A percentile compares a stretch with the other conserved stretches of the same genome.
Conservation (phyloP, 1,140 invertebrate species). For the Drosophila pectinifera region DNA sequence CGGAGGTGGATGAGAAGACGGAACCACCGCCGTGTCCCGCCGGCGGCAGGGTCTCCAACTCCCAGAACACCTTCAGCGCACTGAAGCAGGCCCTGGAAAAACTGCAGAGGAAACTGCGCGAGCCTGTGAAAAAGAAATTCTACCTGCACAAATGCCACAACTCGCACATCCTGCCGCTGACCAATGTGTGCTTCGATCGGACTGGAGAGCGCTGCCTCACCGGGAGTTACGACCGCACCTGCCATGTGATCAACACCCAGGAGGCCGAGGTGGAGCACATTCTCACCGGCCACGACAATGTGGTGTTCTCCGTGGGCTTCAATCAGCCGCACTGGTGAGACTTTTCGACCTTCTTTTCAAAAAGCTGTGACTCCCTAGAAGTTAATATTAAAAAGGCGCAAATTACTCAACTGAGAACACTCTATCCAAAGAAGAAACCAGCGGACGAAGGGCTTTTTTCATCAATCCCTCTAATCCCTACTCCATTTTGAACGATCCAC, state of each 20-base stretch:
- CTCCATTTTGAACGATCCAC: constrained; percentile 52
- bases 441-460: no score
- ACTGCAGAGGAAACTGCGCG: constrained; percentile 86
- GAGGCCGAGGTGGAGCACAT: constrained; percentile 89
- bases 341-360: background rate
- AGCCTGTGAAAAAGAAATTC: constrained; percentile 87
- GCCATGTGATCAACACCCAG: constrained; percentile 92
- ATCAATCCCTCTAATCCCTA: background rate
- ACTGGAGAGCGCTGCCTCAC: constrained; percentile 91
- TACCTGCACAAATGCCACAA: constrained; percentile 89
- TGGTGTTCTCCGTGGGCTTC: constrained; percentile 92
- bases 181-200: constrained; percentile 91
- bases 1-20: background rate
- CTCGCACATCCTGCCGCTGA: constrained; percentile 91
- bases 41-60: constrained; percentile 36
- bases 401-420: no score
- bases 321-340: constrained; percentile 90
- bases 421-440: no score
- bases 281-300: constrained; percentile 91
- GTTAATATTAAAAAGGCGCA: no score
- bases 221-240: constrained; percentile 94
- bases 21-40: constrained; percentile 9
- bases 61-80: constrained; percentile 62
- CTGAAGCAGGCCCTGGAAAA: constrained; percentile 85
- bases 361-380: no score